Percentiles rank a stretch among this genome's conserved stretches.
These are phyloP conservation scores for Hipparchia semele DNA, from an alignment of 2,888 invertebrate genomes.

Conservation along the genomic window DNA sequence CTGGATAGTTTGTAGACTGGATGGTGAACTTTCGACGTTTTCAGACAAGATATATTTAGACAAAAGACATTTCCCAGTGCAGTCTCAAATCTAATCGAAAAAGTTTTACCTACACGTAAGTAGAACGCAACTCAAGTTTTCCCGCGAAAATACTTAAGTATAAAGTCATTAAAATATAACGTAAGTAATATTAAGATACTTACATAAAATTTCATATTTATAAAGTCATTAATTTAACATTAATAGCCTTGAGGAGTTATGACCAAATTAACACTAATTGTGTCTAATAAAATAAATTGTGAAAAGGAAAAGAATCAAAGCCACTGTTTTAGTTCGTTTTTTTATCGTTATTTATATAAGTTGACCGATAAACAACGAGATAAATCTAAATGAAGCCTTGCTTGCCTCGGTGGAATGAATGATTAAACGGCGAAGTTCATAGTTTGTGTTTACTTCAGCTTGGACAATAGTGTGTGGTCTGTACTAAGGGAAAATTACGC, in stretches of 20 bases:
- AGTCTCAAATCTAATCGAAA: neutral
- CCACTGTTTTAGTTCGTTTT: no score
- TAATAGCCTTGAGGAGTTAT: no score
- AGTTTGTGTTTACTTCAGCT: constrained; percentile 79
- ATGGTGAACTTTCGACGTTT: neutral
- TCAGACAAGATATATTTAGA: neutral
- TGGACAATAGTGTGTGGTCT: constrained; percentile 62
- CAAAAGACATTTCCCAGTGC: neutral
- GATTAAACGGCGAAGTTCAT: constrained; percentile 76
- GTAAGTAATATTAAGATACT: no score
- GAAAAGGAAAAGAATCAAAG: neutral
- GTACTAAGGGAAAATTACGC: constrained; percentile 77
- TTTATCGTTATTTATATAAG: constrained; percentile 21
- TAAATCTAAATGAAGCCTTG: constrained; percentile 74
- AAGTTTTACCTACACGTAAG: neutral
- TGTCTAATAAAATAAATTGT: no score
- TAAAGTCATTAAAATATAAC: neutral
- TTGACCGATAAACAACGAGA: constrained; percentile 63
- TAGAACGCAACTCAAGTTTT: neutral
- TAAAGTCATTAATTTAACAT: no score
- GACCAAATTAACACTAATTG: no score
- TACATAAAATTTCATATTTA: no score
- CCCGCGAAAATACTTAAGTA: neutral
- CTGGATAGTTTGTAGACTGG: neutral
- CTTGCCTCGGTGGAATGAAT: constrained; percentile 66